These are phyloP conservation scores for Dendronephthya gigantea DNA, from an alignment of 64 coral and sea anemone species.

Conservation along the genomic window DNA sequence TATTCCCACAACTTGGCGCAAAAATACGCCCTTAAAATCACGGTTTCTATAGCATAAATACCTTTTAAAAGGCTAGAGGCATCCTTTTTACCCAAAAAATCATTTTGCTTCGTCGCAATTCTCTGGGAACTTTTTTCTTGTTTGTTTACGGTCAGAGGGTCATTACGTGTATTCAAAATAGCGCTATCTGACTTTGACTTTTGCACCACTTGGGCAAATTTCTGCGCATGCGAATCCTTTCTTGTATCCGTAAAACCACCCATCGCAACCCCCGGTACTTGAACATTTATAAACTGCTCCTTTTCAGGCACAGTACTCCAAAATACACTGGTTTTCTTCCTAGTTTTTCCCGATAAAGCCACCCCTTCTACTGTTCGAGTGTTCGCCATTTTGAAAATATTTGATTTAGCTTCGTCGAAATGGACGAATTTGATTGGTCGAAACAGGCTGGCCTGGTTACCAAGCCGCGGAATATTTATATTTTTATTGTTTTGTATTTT, in stretches of 20 bases:
- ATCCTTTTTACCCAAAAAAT: background rate
- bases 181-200: slow-evolving; percentile 5
- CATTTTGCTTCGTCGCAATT: background rate
- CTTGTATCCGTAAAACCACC: background rate
- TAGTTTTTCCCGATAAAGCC: background rate
- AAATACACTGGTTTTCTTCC: slow-evolving; percentile 7
- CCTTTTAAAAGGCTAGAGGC: background rate
- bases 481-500: background rate
- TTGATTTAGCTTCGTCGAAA: background rate
- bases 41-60: background rate
- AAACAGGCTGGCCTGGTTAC: background rate
- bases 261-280: background rate
- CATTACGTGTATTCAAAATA: background rate
- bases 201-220: background rate
- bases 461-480: background rate
- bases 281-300: background rate
- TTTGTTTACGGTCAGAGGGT: background rate
- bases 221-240: background rate
- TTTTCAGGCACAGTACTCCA: slow-evolving; percentile 5
- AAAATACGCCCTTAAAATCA: background rate
- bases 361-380: background rate
- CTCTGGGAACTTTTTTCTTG: background rate
- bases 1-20: too few species aligned
- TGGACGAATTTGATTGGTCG: background rate
- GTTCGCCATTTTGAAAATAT: slow-evolving; percentile 12